These are phyloP conservation scores for Aldrovandia affinis DNA, from an alignment of 2,797 vertebrate species.

Conservation along the genomic window DNA sequence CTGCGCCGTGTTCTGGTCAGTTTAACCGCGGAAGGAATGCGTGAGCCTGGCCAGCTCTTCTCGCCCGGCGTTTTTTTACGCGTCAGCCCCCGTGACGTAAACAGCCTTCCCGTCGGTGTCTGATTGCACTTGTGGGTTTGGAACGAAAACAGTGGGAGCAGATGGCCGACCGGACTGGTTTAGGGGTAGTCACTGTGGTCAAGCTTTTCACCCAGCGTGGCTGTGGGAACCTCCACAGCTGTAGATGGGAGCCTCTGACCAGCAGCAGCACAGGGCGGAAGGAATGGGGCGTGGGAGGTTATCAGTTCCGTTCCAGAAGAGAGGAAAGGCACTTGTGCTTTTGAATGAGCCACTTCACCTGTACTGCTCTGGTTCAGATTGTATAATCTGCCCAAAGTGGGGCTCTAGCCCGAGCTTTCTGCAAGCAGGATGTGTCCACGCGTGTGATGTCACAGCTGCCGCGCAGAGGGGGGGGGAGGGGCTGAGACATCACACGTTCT, in stretches of 20 bases:
- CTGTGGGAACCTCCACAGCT: neutral
- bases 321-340: neutral
- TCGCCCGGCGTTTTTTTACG: neutral
- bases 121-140: neutral
- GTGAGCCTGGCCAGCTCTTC: neutral
- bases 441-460: neutral
- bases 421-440: neutral
- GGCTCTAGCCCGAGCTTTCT: neutral
- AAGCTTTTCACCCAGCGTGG: neutral
- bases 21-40: conserved; percentile 42
- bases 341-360: too few species aligned
- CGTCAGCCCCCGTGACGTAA: neutral
- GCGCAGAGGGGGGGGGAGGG: neutral
- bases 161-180: neutral
- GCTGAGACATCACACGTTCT: too few species aligned
- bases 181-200: neutral
- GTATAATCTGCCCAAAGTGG: too few species aligned
- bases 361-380: too few species aligned
- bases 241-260: neutral
- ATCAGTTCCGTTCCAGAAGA: neutral
- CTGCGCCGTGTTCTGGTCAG: conserved; percentile 38
- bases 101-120: neutral
- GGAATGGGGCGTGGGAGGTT: neutral
- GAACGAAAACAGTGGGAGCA: neutral
- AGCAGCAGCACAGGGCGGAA: neutral